Conservation (phyloP, 1,140 invertebrate species). For the Oncopodura yosiiana region DNA sequence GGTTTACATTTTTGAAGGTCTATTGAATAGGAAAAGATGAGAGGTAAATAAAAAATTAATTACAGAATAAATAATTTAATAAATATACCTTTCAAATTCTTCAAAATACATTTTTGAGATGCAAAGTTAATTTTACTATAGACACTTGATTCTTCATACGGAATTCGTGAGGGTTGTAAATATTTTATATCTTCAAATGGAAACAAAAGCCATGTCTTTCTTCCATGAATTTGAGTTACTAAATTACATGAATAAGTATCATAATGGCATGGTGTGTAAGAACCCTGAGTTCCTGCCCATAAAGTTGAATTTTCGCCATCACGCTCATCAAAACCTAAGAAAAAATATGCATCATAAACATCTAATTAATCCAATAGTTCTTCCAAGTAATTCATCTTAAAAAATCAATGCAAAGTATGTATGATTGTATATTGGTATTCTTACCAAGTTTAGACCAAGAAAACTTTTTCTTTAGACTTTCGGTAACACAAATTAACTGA, state of each 20-base stretch:
- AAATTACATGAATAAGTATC: slow-evolving; percentile 92
- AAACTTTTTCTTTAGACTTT: slow-evolving; percentile 27
- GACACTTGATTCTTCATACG: slow-evolving; percentile 94
- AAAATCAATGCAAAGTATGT: too few species aligned
- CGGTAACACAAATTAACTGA: slow-evolving; percentile 47
- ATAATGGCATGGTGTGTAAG: slow-evolving; percentile 86
- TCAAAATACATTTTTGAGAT: slow-evolving; percentile 54
- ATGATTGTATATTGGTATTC: too few species aligned
- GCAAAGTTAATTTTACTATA: slow-evolving; percentile 77
- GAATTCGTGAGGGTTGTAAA: slow-evolving; percentile 72
- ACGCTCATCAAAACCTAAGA: slow-evolving; percentile 60
- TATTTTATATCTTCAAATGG: slow-evolving; percentile 57
- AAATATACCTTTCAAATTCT: slow-evolving; percentile 37
- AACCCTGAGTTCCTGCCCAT: slow-evolving; percentile 79
- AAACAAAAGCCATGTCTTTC: slow-evolving; percentile 89
- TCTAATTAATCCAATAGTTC: too few species aligned
- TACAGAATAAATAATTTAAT: background rate
- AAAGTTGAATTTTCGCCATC: slow-evolving; percentile 63
- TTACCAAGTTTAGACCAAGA: slow-evolving; percentile 61
- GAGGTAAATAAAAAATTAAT: slow-evolving; percentile 22
- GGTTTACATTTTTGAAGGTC: slow-evolving; percentile 42
- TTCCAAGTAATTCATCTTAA: too few species aligned
- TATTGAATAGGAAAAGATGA: slow-evolving; percentile 35
- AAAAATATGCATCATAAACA: too few species aligned
- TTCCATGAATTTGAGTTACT: slow-evolving; percentile 76